A percentile compares a stretch with the other conserved stretches of the same genome.
Conservation (phyloP, 2,797 vertebrate species). For the Gallinago stenura region DNA sequence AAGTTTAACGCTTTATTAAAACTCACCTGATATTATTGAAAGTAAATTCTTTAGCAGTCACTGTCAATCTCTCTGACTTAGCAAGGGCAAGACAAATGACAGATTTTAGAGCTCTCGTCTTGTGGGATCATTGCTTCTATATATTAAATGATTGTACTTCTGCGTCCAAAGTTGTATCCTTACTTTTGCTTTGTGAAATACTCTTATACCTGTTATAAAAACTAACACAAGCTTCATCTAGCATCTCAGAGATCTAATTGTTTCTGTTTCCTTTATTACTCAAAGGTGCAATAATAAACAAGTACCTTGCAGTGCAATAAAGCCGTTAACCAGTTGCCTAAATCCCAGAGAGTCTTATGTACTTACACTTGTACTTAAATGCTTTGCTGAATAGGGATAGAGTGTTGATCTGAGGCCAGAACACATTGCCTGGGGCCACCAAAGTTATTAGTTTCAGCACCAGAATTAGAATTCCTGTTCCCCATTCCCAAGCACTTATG, state of each 20-base stretch:
- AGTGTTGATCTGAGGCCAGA: neutral
- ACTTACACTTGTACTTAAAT: neutral
- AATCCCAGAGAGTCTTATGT: neutral
- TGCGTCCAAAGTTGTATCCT: neutral
- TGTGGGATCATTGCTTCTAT: neutral
- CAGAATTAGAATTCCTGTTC: neutral
- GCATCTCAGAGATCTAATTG: neutral
- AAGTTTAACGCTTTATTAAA: neutral
- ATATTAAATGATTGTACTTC: neutral
- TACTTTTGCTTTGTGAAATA: neutral
- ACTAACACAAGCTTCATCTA: neutral
- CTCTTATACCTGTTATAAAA: neutral
- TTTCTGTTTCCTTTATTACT: neutral
- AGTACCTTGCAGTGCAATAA: neutral
- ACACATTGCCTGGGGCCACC: neutral
- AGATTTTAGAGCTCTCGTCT: neutral
- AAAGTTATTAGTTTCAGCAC: neutral
- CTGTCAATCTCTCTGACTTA: neutral
- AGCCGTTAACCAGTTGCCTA: neutral
- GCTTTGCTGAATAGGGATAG: neutral
- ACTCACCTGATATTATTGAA: neutral
- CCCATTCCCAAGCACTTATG: neutral
- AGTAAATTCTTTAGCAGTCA: neutral
- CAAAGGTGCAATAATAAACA: neutral
- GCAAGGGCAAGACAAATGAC: neutral